phyloP scores from a whole-genome alignment of 2,113 vertebrate species.

The Alligator sinensis region DNA sequence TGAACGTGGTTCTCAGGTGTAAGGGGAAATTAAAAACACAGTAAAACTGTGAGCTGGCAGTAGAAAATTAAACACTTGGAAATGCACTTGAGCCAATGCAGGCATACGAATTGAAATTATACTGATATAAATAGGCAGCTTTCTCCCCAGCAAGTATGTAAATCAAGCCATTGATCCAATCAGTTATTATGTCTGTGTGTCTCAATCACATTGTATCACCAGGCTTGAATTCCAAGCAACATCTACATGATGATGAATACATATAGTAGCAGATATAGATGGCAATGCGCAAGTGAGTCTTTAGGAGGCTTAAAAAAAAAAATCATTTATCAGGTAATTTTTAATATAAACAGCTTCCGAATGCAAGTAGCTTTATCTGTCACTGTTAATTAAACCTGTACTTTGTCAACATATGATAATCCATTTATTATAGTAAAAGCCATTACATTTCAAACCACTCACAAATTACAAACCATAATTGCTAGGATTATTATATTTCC shows the following conservation, averaged over 20 bases:
- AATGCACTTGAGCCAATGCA: constrained; percentile 58
- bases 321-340: constrained; percentile 77
- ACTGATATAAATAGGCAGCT: constrained; percentile 46
- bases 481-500: constrained; percentile 86
- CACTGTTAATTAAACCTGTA: constrained; percentile 88
- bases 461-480: constrained; percentile 86
- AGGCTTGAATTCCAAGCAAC: constrained; percentile 44
- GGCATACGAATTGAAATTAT: constrained; percentile 40
- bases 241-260: constrained; percentile 52
- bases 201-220: constrained; percentile 29
- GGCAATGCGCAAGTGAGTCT: constrained; percentile 56
- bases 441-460: constrained; percentile 86
- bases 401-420: constrained; percentile 89
- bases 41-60: constrained; percentile 43
- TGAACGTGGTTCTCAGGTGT: constrained; percentile 50
- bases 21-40: constrained; percentile 56
- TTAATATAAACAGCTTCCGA: constrained; percentile 79
- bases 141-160: constrained; percentile 43
- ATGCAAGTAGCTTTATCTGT: constrained; percentile 80
- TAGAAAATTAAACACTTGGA: constrained; percentile 61
- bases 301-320: constrained; percentile 71
- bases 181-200: constrained; percentile 46
- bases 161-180: constrained; percentile 56
- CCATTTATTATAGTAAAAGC: constrained; percentile 86
- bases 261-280: constrained; percentile 51